Evolutionary conservation across 2,888 invertebrate species (phyloP).

Genomic region (Nezara viridula): DNA sequence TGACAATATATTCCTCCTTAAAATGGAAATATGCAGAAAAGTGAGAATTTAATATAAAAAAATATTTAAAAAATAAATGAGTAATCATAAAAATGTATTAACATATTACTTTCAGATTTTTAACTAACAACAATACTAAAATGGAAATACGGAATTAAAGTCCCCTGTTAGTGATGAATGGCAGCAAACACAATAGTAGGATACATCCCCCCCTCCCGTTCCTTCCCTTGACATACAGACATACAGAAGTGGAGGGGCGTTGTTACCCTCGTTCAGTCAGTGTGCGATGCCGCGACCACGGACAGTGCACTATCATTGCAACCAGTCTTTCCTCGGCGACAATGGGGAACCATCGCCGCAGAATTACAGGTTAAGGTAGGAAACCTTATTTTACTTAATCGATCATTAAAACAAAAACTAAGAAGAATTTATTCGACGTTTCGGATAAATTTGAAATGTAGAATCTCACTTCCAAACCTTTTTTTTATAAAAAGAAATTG

Average conservation of each 20-base stretch:
- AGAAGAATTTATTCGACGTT: no score
- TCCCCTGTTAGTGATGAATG: not conserved
- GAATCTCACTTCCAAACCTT: no score
- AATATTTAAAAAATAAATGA: no score
- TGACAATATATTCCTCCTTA: no score
- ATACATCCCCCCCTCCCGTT: not conserved
- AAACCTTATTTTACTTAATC: no score
- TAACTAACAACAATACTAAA: not conserved
- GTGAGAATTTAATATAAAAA: no score
- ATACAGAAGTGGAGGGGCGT: constrained; percentile 18
- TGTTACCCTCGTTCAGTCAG: not conserved
- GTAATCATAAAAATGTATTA: no score
- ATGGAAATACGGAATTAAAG: not conserved
- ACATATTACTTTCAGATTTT: no score
- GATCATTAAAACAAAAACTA: no score
- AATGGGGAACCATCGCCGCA: constrained; percentile 41
- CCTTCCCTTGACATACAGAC: not conserved
- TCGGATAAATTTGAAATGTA: no score
- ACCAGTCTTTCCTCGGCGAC: constrained; percentile 52
- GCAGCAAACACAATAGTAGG: not conserved
- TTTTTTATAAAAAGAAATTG: no score
- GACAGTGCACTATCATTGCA: constrained; percentile 13
- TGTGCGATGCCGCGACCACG: constrained; percentile 25
- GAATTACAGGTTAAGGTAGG: constrained; percentile 8
- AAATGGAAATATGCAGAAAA: no score